Evolutionary conservation across 2,797 vertebrate species (phyloP).

Genomic region (Calcarius lapponicus): DNA sequence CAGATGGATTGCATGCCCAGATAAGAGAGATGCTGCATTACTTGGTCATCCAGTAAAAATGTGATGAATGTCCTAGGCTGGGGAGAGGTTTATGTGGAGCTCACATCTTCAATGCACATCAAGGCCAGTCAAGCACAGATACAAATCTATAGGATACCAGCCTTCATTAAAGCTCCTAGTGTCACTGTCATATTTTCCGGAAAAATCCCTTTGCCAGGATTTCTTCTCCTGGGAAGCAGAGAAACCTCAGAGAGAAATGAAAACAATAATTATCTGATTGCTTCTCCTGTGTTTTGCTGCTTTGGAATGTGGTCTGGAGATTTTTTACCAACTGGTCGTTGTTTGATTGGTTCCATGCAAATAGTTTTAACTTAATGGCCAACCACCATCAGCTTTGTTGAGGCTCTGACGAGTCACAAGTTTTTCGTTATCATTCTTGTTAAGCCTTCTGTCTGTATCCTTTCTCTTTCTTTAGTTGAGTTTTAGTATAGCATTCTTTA

Average conservation of each 20-base stretch:
- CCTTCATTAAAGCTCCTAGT: background rate
- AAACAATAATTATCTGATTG: background rate
- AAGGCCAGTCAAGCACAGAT: background rate
- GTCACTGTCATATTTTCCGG: too few species aligned
- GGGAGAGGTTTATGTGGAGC: background rate
- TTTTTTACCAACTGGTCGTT: background rate
- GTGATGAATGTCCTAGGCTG: background rate
- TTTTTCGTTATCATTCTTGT: background rate
- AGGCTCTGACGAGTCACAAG: background rate
- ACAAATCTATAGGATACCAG: background rate
- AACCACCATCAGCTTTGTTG: too few species aligned
- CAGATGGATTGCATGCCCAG: background rate
- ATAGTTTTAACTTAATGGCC: background rate
- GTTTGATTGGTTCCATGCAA: background rate
- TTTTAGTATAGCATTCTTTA: too few species aligned
- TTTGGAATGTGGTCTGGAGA: background rate
- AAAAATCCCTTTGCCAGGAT: background rate
- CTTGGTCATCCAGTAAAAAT: background rate
- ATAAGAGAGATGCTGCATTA: background rate
- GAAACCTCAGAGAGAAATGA: background rate
- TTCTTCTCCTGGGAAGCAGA: background rate
- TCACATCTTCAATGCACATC: background rate
- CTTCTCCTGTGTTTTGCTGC: background rate
- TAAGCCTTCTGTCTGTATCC: background rate
- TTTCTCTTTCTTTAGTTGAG: background rate